Evolutionary conservation across 2,797 vertebrate species (phyloP), one percentile per base, ranked within the genome.

Genomic region (Stomatorhinus walkeri): DNA sequence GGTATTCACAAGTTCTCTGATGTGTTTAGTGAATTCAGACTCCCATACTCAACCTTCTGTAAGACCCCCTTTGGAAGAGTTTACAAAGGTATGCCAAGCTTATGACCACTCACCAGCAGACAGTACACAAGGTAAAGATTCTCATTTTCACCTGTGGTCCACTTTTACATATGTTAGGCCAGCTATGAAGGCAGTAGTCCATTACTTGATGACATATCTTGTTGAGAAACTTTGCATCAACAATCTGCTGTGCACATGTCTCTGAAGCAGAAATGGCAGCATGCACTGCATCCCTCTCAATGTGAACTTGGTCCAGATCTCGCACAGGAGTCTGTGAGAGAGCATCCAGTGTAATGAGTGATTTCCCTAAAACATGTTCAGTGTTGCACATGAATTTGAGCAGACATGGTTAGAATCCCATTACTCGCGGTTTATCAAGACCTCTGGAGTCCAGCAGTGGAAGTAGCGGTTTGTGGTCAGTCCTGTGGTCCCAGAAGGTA

Each of bases 381-480:
- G 0, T 85, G 22, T 22, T 85, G 10, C 49, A 85, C 46, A 51
- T 84, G 43, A 83, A 83, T 48, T 46, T 22, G 46, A 84, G 79
- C n/a, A 49, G 48, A 24, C 43, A 51, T 51, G 19, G 43, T 4
- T 51, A n/a, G 48, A 84, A 24, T 84, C 81, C 24, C 46, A 83
- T 43, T 48, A 48, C n/a, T 85, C 46, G 28, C n/a, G 7, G 79
- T 83, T 48, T 8, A 48, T 83, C 46, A 24, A 28, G 43, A 9
- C 83, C 83, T 52, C 83, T 52, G n/a, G 43, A 85, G 10, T 24
- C 22, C 43, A 84, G 48, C 83, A 85, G 83, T 14, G 46, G 46
- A 51, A 49, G 81, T 84, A 84, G n/a, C 14, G 19, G 81, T 51
- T 84, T 84, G 81, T 84, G 81, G 48, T 84, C 46, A 48, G 81